phyloP scores from a whole-genome alignment of 2,888 invertebrate genomes.

The Mechanitis messenoides region DNA sequence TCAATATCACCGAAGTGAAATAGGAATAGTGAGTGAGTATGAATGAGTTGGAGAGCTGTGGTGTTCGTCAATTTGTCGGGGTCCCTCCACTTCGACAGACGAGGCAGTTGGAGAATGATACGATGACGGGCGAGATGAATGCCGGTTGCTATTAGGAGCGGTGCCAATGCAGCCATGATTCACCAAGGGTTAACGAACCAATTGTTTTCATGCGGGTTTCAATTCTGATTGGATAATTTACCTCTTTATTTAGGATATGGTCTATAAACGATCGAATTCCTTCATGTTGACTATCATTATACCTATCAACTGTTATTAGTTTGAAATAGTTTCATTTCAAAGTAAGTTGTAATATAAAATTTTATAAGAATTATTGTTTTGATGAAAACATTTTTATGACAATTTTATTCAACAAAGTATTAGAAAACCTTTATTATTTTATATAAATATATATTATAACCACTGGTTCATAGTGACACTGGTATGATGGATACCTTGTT shows the following conservation, averaged over 20 bases:
- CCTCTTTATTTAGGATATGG: conserved; percentile 12
- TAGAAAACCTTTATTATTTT: no score
- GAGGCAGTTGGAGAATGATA: conserved; percentile 66
- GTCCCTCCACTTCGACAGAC: conserved; percentile 66
- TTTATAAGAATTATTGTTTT: no score
- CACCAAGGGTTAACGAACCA: conserved; percentile 68
- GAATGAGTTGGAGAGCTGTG: conserved; percentile 32
- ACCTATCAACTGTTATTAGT: background rate
- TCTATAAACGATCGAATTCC: background rate
- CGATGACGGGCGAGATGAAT: conserved; percentile 72
- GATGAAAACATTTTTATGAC: no score
- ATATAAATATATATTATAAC: no score
- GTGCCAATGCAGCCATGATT: conserved; percentile 68
- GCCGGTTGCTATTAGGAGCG: conserved; percentile 70
- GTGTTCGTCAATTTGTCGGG: conserved; percentile 69
- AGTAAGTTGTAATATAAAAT: no score
- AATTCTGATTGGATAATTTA: conserved; percentile 56
- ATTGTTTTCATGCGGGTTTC: conserved; percentile 73
- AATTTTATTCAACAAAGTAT: no score
- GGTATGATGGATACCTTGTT: conserved; percentile 39
- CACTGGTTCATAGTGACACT: no score
- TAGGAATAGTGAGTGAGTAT: conserved; percentile 15
- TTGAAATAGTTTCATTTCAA: no score
- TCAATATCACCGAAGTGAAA: background rate
- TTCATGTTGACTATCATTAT: background rate